Evolutionary conservation across 2,888 invertebrate genomes (phyloP).

Genomic region (Drosophila anceps): DNA sequence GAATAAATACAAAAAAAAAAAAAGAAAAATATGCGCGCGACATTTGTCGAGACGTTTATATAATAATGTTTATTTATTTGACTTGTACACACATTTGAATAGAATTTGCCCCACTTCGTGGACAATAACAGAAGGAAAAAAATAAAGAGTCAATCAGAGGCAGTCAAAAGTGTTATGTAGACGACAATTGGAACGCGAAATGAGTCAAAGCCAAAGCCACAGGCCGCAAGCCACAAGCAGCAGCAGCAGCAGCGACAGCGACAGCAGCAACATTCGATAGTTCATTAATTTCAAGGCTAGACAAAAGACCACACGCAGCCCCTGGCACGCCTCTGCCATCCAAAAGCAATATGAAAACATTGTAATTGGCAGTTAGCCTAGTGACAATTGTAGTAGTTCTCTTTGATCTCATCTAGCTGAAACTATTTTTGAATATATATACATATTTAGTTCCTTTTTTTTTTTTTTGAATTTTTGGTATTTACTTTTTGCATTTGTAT

Average conservation of each 20-base stretch:
- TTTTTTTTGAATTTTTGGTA: slow-evolving; percentile 20
- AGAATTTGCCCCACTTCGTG: slow-evolving; percentile 79
- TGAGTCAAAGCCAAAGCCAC: slow-evolving; percentile 63
- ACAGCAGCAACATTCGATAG: slow-evolving; percentile 27
- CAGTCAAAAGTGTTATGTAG: slow-evolving; percentile 37
- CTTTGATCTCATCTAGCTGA: slow-evolving; percentile 39
- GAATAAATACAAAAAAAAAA: slow-evolving; percentile 12
- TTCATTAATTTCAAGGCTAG: slow-evolving; percentile 56
- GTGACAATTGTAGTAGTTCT: slow-evolving; percentile 29
- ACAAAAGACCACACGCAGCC: slow-evolving; percentile 21
- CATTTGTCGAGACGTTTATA: slow-evolving; percentile 68
- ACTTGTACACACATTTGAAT: slow-evolving; percentile 65
- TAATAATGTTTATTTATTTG: slow-evolving; percentile 77
- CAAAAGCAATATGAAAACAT: background rate
- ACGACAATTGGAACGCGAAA: slow-evolving; percentile 65
- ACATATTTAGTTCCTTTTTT: slow-evolving; percentile 23
- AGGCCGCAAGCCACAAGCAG: background rate
- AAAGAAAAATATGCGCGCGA: slow-evolving; percentile 28
- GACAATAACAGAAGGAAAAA: slow-evolving; percentile 44
- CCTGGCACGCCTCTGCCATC: background rate
- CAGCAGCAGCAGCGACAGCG: slow-evolving; percentile 2
- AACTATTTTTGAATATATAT: slow-evolving; percentile 17
- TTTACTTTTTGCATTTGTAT: background rate
- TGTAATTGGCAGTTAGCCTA: slow-evolving; percentile 49
- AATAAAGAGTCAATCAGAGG: slow-evolving; percentile 56